Base-by-base conservation (phyloP, 2,797 vertebrate species). In the Neostethus bicornis region DNA sequence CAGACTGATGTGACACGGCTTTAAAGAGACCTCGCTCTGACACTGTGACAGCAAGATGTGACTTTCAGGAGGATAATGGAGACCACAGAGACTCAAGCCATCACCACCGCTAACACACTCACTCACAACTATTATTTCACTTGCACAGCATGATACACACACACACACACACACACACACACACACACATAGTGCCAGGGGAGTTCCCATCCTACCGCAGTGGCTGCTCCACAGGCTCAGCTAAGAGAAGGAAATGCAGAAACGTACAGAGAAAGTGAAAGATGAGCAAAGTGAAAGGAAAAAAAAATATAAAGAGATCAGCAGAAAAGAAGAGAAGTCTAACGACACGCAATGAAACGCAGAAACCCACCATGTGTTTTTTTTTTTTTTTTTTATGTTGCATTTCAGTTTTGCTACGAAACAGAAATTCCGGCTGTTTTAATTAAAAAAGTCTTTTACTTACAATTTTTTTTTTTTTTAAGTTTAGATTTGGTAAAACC, bases 161-260 rank as follows among this genome's bases (percentile, higher is more conserved):
- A 34, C 65, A 44, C 77, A 58, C 70, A 53, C 62, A 55, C 74
- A 55, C 70, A 34, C 65, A 44, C 77, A 58, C 70, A 61, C 68
- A 63, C 62, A 81, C 78, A 76, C 72, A 81, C 55, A 37, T 54
- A 84, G 72, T 74, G 83, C 67, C 87, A 90, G 88, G 80, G 80
- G 80, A 85, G 88, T 88, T 83, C 84, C 87, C 81, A 79, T 93
- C 92, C 92, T 93, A 93, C 92, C 92, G 91, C 90, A 91, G 86
- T 68, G 91, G 84, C 82, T 91, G 90, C 85, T 93, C 92, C 92
- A 91, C 83, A 84, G 91, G 91, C 87, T 93, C 92, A 87, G 92
- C 92, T 93, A 86, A 83, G 87, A 91, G 83, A 90, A 66, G 70
- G 78, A 87, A 81, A 91, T 55, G 89, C 84, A 91, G 87, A 90